Base-by-base conservation (phyloP, 2,797 vertebrate genomes). In the Chiloscyllium punctatum region DNA sequence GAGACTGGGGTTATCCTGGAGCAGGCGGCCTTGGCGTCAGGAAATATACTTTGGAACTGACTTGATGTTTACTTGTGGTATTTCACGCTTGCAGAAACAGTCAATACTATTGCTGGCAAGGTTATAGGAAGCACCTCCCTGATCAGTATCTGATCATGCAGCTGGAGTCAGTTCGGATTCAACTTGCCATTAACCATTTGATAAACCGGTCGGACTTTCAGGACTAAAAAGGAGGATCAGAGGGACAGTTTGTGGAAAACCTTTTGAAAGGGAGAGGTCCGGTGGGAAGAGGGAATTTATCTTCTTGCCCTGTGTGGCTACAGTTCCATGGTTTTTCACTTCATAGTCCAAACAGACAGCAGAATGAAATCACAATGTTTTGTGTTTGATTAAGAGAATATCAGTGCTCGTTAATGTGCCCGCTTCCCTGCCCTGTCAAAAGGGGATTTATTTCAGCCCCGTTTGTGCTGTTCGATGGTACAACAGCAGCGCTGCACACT, bases 51-150 rank as follows among this genome's bases (percentile, higher is more conserved):
- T 53, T 95, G 42, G 71, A 77, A 71, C 94, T 77, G 71, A 23
- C 53, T n/a, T 71, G 68, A 66, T 69, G 90, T 51, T 92, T 69
- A 13, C 90, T 27, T 25, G 33, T 62, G 37, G 62, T 23, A 37
- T 23, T 37, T 62, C 53, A 33, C 13, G 68, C 91, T n/a, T 68
- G 66, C 37, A 71, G 62, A 42, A 42, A 42, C 21, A 42, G n/a
- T 71, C 5, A 69, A 71, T 71, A 25, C 66, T 94, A 51, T 13
- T 95, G 42, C n/a, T 95, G 94, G 71, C 48, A 2, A 77, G 48
- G 48, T 18, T 94, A 57, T n/a, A 30, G 51, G 94, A 74, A 95
- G 69, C 48, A 51, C 42, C 72, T 95, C 94, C 71, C 94, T 74
- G 94, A 95, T 77, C 7, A 3, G 37, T 95, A 53, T 95, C 94